Conservation (phyloP, 2,888 invertebrate species). For the Eristalis arbustorum region DNA sequence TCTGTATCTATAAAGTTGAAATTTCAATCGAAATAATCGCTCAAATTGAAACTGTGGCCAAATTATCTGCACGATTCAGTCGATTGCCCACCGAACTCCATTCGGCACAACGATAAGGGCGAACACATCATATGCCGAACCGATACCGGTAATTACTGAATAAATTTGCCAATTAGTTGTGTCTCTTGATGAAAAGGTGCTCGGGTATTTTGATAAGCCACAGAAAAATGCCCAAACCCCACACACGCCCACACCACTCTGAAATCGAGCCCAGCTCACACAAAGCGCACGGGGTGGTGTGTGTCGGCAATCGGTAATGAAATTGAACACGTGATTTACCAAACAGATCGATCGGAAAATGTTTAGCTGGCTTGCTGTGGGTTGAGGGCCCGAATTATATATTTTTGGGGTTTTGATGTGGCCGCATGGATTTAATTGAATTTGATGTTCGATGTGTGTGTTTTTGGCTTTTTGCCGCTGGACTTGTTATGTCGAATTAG, state of each 20-base stretch:
- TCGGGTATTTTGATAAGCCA: background rate
- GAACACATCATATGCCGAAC: background rate
- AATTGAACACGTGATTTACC: conserved; percentile 26
- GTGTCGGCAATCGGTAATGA: background rate
- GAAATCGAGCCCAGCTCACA: background rate
- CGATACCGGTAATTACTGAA: background rate
- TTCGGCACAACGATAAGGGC: background rate
- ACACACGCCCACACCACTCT: background rate
- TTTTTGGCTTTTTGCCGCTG: background rate
- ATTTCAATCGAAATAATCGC: conserved; percentile 67
- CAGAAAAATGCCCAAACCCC: background rate
- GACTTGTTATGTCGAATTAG: background rate
- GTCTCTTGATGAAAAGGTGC: background rate
- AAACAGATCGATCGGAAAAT: conserved; percentile 11
- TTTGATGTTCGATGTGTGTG: background rate
- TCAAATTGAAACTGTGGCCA: conserved; percentile 64
- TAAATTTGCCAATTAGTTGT: background rate
- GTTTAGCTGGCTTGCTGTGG: background rate
- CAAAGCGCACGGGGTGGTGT: background rate
- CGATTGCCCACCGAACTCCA: conserved; percentile 32
- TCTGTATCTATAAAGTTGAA: conserved; percentile 4
- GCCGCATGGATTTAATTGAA: conserved; percentile 19
- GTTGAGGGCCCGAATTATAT: background rate
- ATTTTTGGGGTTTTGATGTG: background rate
- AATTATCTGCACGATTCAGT: conserved; percentile 48